Evolutionary conservation across 2,888 invertebrate genomes (phyloP).

Genomic region (Elysia crispata): DNA sequence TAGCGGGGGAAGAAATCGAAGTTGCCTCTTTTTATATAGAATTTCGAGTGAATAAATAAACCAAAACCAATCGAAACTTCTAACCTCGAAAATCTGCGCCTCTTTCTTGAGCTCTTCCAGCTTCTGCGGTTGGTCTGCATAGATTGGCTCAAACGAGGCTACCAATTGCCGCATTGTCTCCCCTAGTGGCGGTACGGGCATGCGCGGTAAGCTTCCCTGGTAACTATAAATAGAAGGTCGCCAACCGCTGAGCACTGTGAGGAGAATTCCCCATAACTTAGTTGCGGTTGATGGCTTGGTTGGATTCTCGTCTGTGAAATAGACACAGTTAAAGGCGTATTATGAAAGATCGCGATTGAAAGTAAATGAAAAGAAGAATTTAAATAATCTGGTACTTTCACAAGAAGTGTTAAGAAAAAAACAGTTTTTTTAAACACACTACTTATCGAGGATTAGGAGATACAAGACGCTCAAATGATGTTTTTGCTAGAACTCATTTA

Average conservation of each 20-base stretch:
- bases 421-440: too few relatives aligned
- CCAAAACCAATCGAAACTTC: background rate
- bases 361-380: too few relatives aligned
- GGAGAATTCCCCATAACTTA: constrained; percentile 75
- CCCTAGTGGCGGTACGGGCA: constrained; percentile 71
- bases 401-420: too few relatives aligned
- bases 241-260: constrained; percentile 69
- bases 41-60: too few relatives aligned
- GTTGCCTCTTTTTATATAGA: too few relatives aligned
- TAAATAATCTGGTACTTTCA: too few relatives aligned
- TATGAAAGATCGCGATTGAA: too few relatives aligned
- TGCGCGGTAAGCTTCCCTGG: constrained; percentile 70
- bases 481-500: too few relatives aligned
- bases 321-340: too few relatives aligned
- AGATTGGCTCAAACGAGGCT: constrained; percentile 77
- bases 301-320: constrained; percentile 76
- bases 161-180: constrained; percentile 74
- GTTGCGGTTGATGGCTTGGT: constrained; percentile 76
- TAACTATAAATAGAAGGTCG: constrained; percentile 71
- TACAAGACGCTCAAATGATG: too few relatives aligned
- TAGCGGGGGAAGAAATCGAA: too few relatives aligned
- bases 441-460: too few relatives aligned
- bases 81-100: constrained; percentile 73
- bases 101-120: constrained; percentile 73
- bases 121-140: constrained; percentile 73